Percentiles rank a stretch among this genome's conserved stretches.
phyloP scores from a whole-genome alignment of 2,797 vertebrate genomes.

The Halcyon smyrnensis region DNA sequence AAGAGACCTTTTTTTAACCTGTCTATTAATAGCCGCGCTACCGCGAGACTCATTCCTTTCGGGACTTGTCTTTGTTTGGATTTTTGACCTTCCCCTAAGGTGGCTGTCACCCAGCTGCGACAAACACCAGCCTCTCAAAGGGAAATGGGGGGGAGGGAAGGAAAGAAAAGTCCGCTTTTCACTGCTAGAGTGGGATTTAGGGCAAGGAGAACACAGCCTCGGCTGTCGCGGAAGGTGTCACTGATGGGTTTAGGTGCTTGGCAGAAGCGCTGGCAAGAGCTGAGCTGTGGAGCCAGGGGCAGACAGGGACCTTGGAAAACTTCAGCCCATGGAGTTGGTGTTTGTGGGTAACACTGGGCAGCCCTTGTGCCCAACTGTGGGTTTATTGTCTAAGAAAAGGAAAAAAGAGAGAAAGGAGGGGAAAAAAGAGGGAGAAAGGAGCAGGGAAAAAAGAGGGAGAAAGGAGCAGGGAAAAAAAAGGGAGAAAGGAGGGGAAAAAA shows the following conservation, averaged over 20 bases:
- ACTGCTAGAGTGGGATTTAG: background rate
- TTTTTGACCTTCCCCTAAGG: background rate
- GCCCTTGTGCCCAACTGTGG: rapidly evolving
- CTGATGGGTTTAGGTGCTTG: background rate
- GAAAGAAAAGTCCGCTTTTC: background rate
- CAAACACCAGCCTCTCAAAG: background rate
- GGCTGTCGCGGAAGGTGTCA: background rate
- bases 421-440: no score
- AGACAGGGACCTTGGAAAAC: background rate
- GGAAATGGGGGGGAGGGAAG: rapidly evolving
- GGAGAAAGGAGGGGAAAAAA: no score
- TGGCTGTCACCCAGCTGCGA: background rate
- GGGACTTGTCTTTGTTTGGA: background rate
- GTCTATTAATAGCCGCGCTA: background rate
- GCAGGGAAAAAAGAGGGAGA: no score
- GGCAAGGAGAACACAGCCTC: background rate
- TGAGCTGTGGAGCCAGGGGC: background rate
- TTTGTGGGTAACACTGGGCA: background rate
- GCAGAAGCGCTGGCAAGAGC: background rate
- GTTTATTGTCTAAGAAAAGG: rapidly evolving
- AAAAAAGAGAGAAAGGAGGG: no score
- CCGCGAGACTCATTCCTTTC: background rate
- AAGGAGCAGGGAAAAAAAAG: no score
- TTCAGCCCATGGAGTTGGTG: background rate
- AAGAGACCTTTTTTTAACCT: background rate